These are phyloP conservation scores for Drosophila histrio DNA, from an alignment of 2,888 invertebrate genomes.

Conservation along the genomic window DNA sequence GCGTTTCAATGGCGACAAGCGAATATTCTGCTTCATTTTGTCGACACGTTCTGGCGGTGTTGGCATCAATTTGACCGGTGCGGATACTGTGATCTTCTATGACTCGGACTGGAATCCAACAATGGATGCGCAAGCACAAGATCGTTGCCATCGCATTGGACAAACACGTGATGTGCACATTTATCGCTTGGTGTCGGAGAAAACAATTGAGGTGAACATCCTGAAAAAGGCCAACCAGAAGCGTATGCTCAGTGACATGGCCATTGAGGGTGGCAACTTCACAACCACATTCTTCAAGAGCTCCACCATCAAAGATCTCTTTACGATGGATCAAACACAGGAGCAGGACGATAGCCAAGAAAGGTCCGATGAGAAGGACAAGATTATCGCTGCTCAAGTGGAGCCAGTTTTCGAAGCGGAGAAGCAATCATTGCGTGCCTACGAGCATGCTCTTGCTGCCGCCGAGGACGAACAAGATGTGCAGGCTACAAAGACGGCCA, in stretches of 20 bases:
- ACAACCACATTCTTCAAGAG: conserved; percentile 97
- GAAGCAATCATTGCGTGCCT: conserved; percentile 87
- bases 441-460: conserved; percentile 93
- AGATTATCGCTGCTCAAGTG: conserved; percentile 55
- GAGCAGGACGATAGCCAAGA: conserved; percentile 79
- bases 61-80: conserved; percentile 99
- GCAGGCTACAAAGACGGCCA: conserved; percentile 93
- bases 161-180: conserved; percentile 99
- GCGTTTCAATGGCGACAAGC: conserved; percentile 96
- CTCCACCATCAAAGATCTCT: conserved; percentile 97
- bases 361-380: conserved; percentile 72
- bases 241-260: conserved; percentile 96
- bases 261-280: conserved; percentile 99
- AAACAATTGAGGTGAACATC: conserved; percentile 99
- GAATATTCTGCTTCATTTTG: conserved; percentile 98
- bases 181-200: conserved; percentile 97
- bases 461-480: conserved; percentile 98
- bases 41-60: conserved; percentile 99
- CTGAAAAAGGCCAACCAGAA: conserved; percentile 99
- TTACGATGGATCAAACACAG: conserved; percentile 88
- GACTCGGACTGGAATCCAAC: conserved; percentile 99
- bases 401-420: conserved; percentile 83
- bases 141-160: conserved; percentile 99
- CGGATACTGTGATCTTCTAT: conserved; percentile 99
- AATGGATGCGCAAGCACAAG: conserved; percentile 99